These are phyloP conservation scores for Phocoena sinus DNA, from an alignment of 2,113 vertebrate species.

Conservation along the genomic window DNA sequence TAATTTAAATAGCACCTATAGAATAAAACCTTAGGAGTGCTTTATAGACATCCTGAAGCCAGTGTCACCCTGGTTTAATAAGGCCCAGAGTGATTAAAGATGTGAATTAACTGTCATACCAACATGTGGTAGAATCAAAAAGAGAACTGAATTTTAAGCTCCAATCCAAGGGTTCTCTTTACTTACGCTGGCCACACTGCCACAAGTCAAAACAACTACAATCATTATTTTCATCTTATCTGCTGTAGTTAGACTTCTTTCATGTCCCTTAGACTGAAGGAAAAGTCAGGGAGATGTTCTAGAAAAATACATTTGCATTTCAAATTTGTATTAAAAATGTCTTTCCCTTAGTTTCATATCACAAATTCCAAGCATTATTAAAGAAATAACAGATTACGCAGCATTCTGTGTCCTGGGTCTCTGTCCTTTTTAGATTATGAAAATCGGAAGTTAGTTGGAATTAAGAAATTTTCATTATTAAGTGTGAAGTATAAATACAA, in stretches of 20 bases:
- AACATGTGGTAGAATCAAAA: slow-evolving; percentile 22
- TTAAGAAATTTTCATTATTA: slow-evolving; percentile 67
- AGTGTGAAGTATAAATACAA: slow-evolving; percentile 75
- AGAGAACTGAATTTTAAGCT: slow-evolving; percentile 34
- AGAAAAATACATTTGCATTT: slow-evolving; percentile 70
- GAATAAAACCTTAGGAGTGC: slow-evolving; percentile 32
- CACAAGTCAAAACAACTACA: slow-evolving; percentile 24
- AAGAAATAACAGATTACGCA: slow-evolving; percentile 62
- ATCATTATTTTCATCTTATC: slow-evolving; percentile 41
- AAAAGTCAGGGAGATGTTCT: slow-evolving; percentile 46
- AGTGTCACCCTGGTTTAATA: not conserved
- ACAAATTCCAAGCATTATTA: slow-evolving; percentile 52
- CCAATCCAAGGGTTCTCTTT: not conserved
- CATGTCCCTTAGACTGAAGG: slow-evolving; percentile 36
- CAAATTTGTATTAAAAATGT: slow-evolving; percentile 65
- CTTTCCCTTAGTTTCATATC: slow-evolving; percentile 46
- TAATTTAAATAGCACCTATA: slow-evolving; percentile 54
- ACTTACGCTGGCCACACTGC: not conserved
- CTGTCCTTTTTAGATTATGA: slow-evolving; percentile 46
- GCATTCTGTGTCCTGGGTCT: slow-evolving; percentile 19
- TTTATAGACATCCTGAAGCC: not conserved
- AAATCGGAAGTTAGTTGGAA: slow-evolving; percentile 49
- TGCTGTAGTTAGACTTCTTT: slow-evolving; percentile 38
- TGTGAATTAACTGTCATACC: slow-evolving; percentile 15
- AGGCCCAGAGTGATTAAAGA: slow-evolving; percentile 17